Evolutionary conservation across 1,140 invertebrate species (phyloP).

Genomic region (Scaptodrosophila lebanonensis): DNA sequence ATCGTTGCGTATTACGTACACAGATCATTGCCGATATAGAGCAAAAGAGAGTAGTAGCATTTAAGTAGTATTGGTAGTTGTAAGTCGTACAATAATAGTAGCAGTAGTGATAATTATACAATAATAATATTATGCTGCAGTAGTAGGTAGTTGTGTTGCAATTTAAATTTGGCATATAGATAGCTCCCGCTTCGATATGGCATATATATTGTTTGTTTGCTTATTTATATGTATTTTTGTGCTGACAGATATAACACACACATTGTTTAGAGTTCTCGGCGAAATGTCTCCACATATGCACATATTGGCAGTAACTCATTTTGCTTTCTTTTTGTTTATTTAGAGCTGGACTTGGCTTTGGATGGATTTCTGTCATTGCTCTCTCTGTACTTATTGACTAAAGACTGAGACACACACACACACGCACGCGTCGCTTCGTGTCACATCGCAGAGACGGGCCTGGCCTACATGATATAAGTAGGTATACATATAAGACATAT

Average conservation of each 20-base stretch:
- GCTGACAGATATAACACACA: conserved; percentile 36
- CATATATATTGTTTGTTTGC: conserved; percentile 8
- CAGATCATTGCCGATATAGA: conserved; percentile 67
- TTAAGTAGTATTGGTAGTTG: too few species aligned
- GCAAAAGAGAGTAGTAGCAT: too few species aligned
- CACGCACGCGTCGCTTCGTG: conserved; percentile 22
- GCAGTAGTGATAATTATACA: conserved; percentile 31
- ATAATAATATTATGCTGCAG: too few species aligned
- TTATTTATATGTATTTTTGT: conserved; percentile 20
- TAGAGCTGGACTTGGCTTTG: conserved; percentile 63
- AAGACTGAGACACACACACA: conserved; percentile 32
- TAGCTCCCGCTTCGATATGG: too few species aligned
- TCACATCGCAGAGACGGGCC: not conserved
- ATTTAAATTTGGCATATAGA: too few species aligned
- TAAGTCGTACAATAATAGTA: too few species aligned
- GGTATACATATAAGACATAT: conserved; percentile 47
- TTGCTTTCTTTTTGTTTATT: conserved; percentile 55
- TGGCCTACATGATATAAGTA: conserved; percentile 37
- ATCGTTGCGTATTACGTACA: too few species aligned
- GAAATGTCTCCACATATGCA: conserved; percentile 63
- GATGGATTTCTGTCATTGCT: conserved; percentile 42
- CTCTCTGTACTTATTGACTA: conserved; percentile 29
- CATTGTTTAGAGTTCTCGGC: conserved; percentile 56
- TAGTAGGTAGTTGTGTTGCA: too few species aligned
- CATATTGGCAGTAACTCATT: conserved; percentile 25